A percentile compares a stretch with the other conserved stretches of the same genome.
These are phyloP conservation scores for Phylloscopus trochilus DNA, from an alignment of 2,113 vertebrate species.

Conservation along the genomic window DNA sequence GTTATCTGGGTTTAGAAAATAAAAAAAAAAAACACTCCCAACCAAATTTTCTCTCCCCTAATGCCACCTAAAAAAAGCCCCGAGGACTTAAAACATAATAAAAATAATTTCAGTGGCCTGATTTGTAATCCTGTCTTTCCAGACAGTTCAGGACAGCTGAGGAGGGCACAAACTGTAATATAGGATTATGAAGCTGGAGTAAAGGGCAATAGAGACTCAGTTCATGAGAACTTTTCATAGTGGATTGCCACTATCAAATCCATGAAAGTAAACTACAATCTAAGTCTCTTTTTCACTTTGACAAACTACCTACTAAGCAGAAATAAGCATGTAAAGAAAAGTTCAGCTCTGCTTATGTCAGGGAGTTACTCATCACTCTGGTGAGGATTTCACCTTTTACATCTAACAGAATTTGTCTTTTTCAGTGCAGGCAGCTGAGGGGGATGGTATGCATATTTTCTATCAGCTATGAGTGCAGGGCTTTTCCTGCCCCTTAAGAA, in stretches of 20 bases:
- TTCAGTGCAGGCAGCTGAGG: not conserved
- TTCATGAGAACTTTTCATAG: not conserved
- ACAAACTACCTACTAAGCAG: not conserved
- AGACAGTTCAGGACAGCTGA: not conserved
- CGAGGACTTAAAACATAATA: not conserved
- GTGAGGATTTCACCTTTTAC: constrained; percentile 13
- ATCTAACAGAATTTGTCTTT: constrained; percentile 17
- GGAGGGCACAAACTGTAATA: not conserved
- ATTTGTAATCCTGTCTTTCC: not conserved
- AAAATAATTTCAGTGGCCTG: not conserved
- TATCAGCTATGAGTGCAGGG: not conserved
- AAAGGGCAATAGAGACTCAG: not conserved
- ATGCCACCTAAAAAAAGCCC: not conserved
- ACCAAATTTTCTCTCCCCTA: not conserved
- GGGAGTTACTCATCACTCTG: constrained; percentile 16
- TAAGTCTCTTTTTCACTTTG: not conserved
- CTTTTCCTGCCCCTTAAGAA: not conserved
- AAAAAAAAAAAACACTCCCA: not conserved
- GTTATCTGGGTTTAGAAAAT: not conserved
- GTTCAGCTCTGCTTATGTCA: not conserved
- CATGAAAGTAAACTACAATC: not conserved
- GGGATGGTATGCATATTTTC: not conserved
- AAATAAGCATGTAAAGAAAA: constrained; percentile 28
- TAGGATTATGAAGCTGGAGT: not conserved
- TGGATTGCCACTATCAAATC: not conserved